Evolutionary conservation across 2,113 vertebrate genomes (phyloP), one percentile per base, ranked within the genome.

Genomic region (Rattus rattus): DNA sequence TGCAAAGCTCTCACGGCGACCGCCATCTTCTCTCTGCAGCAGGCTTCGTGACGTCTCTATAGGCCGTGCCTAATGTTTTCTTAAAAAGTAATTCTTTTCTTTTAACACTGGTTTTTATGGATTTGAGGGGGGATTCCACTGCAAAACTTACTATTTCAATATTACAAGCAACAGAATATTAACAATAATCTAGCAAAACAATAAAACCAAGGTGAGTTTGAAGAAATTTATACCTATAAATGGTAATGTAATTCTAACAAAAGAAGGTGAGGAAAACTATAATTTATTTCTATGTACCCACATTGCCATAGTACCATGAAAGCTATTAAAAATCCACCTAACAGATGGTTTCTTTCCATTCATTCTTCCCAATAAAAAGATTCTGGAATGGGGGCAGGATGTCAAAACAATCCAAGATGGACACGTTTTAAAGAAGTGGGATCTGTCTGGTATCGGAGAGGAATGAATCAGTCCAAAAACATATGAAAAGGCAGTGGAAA

Each of bases 1-100:
- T 99, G 99, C 97, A 99, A 98, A 98, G 99, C 99, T 94, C 99
- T 99, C 98, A 99, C 99, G 0, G 97, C 99, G 90, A 99, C 99
- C 99, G 99, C 99, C 99, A 99, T 99, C 98, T 99, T 99, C 97
- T 97, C 94, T 81, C 97, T 17, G 92, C 97, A n/a, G 96, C 95
- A 88, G 95, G 91, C 80, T 92, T 70, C 95, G 22, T 77, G 84
- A 96, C 93, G 85, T 97, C 96, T 97, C 97, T 88, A 39, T 72
- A 97, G 97, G 97, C 97, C 97, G 96, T 43, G 43, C 70, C 54
- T 84, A 73, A 73, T 47, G 30, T 39, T 36, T 19, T 36, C 1
- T 95, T 1, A 47, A 30, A 65, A 5, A 90, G 30, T n/a, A 39
- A 17, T 1, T 2, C 24, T 72, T 30, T 61, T 28, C 33, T 26